Percentiles rank a stretch among this genome's conserved stretches.
Evolutionary conservation across 35 echinoderm and acorn worm genomes (phyloP).

Genomic region (Stichopus chloronotus): DNA sequence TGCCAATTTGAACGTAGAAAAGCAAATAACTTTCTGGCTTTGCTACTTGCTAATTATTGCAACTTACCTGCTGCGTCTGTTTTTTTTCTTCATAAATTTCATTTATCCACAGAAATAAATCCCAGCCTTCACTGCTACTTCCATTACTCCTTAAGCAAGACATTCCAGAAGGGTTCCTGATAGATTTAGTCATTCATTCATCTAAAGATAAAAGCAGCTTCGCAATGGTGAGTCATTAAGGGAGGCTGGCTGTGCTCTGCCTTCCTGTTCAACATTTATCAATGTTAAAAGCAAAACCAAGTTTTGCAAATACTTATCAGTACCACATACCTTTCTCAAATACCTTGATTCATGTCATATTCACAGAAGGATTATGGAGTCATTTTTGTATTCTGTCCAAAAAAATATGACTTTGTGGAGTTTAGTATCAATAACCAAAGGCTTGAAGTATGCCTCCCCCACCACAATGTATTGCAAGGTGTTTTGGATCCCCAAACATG

Average conservation of each 20-base stretch:
- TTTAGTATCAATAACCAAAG: too few relatives aligned
- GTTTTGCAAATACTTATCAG: background rate
- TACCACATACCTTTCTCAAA: background rate
- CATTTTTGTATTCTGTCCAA: too few relatives aligned
- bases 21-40: too few relatives aligned
- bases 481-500: too few relatives aligned
- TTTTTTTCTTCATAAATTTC: background rate
- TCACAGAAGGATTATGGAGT: background rate
- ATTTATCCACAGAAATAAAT: constrained; percentile 4
- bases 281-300: background rate
- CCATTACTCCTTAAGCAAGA: constrained; percentile 64
- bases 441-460: too few relatives aligned
- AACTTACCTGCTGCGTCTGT: too few relatives aligned
- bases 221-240: constrained; percentile 59
- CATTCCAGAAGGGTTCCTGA: constrained; percentile 72
- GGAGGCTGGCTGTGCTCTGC: background rate
- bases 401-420: too few relatives aligned
- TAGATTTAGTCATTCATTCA: constrained; percentile 68
- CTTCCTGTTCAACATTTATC: background rate
- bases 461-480: too few relatives aligned
- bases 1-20: too few relatives aligned
- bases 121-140: constrained; percentile 69
- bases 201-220: constrained; percentile 61
- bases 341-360: background rate
- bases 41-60: too few relatives aligned